Percentiles rank a stretch among this genome's conserved stretches.
Evolutionary conservation across 2,113 vertebrate species (phyloP).

Genomic region (Silurus glanis): DNA sequence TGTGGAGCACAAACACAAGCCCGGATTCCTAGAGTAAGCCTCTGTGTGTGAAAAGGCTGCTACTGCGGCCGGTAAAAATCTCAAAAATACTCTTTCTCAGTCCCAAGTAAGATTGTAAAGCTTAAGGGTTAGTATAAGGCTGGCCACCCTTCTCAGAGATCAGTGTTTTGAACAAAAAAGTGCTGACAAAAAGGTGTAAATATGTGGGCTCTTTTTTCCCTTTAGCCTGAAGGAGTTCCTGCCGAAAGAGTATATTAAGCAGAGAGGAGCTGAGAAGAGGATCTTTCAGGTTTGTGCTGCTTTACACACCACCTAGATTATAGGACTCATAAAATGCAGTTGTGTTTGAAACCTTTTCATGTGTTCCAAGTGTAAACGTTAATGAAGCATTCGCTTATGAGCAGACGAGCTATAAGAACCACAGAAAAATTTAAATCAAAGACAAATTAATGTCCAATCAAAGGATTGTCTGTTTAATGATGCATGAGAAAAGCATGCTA

Average conservation of each 20-base stretch:
- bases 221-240: constrained; percentile 78
- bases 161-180: constrained; percentile 56
- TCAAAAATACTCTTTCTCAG: not conserved
- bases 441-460: constrained; percentile 24
- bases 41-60: constrained; percentile 30
- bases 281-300: constrained; percentile 76
- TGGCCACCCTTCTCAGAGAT: constrained; percentile 54
- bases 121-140: not conserved
- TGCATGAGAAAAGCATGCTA: not conserved
- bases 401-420: not conserved
- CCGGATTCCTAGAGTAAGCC: constrained; percentile 96
- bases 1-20: constrained; percentile 97
- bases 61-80: constrained; percentile 29
- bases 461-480: constrained; percentile 29
- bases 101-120: not conserved
- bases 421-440: constrained; percentile 13
- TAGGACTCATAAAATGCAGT: not conserved
- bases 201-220: constrained; percentile 58
- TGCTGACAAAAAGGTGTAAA: constrained; percentile 54
- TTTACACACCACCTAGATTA: not conserved
- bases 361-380: not conserved
- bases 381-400: constrained; percentile 5
- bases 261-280: constrained; percentile 79
- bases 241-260: constrained; percentile 81
- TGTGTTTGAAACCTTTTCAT: not conserved